These are phyloP conservation scores for Perca fluviatilis DNA, from an alignment of 2,113 vertebrate genomes.

Conservation along the genomic window DNA sequence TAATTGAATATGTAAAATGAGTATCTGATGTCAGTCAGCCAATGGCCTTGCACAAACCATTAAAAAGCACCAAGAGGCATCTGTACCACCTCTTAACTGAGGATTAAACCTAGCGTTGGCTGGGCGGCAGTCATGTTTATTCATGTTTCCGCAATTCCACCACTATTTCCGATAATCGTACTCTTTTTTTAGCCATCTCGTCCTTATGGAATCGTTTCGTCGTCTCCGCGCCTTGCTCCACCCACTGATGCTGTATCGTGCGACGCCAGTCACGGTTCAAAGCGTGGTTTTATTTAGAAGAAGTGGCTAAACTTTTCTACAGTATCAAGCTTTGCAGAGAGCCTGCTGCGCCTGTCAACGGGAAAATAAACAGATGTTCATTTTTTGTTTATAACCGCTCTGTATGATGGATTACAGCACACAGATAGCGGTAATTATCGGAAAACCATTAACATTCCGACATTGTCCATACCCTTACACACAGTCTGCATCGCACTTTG, in stretches of 20 bases:
- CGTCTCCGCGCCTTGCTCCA: conserved; percentile 33
- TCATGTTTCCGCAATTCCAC: conserved; percentile 52
- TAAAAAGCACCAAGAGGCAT: conserved; percentile 6
- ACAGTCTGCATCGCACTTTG: conserved; percentile 47
- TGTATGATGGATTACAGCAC: conserved; percentile 77
- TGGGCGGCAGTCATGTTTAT: conserved; percentile 52
- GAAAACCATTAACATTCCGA: conserved; percentile 83
- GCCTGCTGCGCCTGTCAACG: conserved; percentile 44
- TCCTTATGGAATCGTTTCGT: neutral
- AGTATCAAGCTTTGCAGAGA: conserved; percentile 56
- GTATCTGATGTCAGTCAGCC: neutral
- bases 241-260: conserved; percentile 39
- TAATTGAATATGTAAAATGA: neutral
- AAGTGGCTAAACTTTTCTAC: conserved; percentile 42
- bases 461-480: conserved; percentile 76
- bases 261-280: conserved; percentile 69
- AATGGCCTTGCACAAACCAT: neutral
- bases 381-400: conserved; percentile 73
- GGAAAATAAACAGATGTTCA: conserved; percentile 81
- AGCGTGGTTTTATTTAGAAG: conserved; percentile 62
- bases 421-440: conserved; percentile 82
- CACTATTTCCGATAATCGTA: conserved; percentile 46
- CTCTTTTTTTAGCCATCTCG: conserved; percentile 19
- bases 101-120: neutral
- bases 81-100: neutral